Conservation (phyloP, 2,797 vertebrate species). For the Bradypus variegatus region DNA sequence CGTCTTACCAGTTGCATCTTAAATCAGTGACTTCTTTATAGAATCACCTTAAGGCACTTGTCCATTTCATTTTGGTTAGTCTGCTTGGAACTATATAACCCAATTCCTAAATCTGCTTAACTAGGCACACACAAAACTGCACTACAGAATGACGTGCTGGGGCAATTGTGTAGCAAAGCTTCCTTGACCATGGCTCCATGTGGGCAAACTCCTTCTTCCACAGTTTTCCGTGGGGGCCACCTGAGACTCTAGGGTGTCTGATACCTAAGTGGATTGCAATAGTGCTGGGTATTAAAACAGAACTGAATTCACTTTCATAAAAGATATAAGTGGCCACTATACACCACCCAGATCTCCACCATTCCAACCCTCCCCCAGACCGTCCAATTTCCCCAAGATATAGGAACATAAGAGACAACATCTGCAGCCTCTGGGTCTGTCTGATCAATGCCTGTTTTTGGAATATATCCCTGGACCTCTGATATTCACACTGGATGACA, state of each 20-base stretch:
- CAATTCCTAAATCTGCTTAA: background rate
- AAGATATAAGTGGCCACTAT: background rate
- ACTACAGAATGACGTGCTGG: background rate
- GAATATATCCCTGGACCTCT: background rate
- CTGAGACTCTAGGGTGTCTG: background rate
- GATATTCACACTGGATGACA: background rate
- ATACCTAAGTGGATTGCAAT: background rate
- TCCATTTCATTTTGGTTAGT: background rate
- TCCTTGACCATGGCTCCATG: accelerated
- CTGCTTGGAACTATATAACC: background rate
- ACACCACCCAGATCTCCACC: background rate
- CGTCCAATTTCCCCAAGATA: background rate
- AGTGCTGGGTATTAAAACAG: background rate
- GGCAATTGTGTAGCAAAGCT: accelerated
- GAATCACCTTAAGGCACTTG: background rate
- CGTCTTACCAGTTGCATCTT: background rate
- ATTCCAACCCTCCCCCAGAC: background rate
- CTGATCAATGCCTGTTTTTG: background rate
- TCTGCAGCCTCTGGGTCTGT: background rate
- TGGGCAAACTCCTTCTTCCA: background rate
- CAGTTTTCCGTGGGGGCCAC: background rate
- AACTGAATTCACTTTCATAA: background rate
- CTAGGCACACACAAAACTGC: background rate
- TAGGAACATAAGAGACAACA: background rate
- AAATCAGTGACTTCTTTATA: background rate